Base-by-base conservation (phyloP, 2,797 vertebrate species). In the Lateolabrax maculatus region DNA sequence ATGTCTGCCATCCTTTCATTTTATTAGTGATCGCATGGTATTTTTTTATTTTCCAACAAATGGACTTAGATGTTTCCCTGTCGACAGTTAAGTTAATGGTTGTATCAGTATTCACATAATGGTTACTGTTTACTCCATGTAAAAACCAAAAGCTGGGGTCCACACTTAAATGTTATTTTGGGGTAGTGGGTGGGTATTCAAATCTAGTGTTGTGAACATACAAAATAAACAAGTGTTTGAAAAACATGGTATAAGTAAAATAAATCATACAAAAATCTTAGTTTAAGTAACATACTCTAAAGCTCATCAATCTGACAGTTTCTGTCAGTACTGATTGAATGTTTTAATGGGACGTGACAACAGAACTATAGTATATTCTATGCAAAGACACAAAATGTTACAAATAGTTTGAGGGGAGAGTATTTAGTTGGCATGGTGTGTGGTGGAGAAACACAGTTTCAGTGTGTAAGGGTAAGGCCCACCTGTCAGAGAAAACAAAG, bases 361-460 rank as follows among this genome's bases (percentile, higher is more conserved):
- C 60, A 83, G 65, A 84, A 86, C 39, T 81, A 83, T 43, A 52
- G 58, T 61, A 65, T 48, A 83, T 44, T 74, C 78, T 77, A 89
- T 85, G 71, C 62, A 83, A 81, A 81, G 70, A 90, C 84, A 88
- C 74, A 74, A 79, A 89, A 84, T 61, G 29, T 76, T 79, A 87
- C 58, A 87, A 87, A 83, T 60, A 70, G 51, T 13, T 74, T 37
- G 34, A 69, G 49, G 34, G 70, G 53, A 39, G 53, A 51, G 46
- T 43, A 36, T 77, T 96, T 95, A 98, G 89, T 97, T 97, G 87
- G 97, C 95, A 6, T 98, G 96, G 89, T 98, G 97, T 63, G 97
- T 96, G 0, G 97, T 98, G 23, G 97, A 98, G 94, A 98, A 98
- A 91, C 97, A 98, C 92, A 98, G 89, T 92, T 98, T 98, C 87